Conservation (phyloP, 2,888 invertebrate species). For the Diaphora mendica region DNA sequence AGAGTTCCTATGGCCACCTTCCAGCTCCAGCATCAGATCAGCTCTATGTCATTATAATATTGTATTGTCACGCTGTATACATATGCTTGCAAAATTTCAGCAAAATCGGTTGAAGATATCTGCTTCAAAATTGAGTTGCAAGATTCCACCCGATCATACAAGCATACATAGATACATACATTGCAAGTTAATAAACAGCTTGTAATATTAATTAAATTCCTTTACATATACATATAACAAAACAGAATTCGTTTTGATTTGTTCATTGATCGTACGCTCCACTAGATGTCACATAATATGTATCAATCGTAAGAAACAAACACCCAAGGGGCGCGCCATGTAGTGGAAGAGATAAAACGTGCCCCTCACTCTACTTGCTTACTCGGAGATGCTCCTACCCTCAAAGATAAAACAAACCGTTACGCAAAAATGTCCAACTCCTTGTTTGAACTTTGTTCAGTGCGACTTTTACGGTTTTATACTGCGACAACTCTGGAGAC, state of each 20-base stretch:
- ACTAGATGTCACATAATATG: constrained; percentile 61
- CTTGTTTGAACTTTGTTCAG: constrained; percentile 25
- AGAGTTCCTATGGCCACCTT: too few species aligned
- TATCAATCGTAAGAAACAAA: constrained; percentile 74
- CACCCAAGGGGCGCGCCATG: constrained; percentile 65
- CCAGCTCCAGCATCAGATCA: too few species aligned
- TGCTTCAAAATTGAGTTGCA: too few species aligned
- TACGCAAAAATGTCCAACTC: constrained; percentile 40
- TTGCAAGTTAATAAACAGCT: too few species aligned
- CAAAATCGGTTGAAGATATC: too few species aligned
- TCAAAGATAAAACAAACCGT: constrained; percentile 50
- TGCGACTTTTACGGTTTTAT: not conserved
- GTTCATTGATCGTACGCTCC: constrained; percentile 48
- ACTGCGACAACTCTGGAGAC: not conserved
- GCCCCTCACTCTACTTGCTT: constrained; percentile 46
- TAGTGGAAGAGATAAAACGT: constrained; percentile 78
- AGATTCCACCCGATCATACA: too few species aligned
- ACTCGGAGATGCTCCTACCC: constrained; percentile 36
- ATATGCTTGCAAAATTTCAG: too few species aligned
- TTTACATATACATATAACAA: constrained; percentile 22
- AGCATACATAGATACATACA: too few species aligned
- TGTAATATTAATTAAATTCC: too few species aligned
- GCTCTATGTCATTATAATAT: too few species aligned
- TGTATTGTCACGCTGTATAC: too few species aligned
- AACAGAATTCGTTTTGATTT: constrained; percentile 47